Evolutionary conservation across 2,888 invertebrate species (phyloP).

Genomic region (Agriopis leucophaearia): DNA sequence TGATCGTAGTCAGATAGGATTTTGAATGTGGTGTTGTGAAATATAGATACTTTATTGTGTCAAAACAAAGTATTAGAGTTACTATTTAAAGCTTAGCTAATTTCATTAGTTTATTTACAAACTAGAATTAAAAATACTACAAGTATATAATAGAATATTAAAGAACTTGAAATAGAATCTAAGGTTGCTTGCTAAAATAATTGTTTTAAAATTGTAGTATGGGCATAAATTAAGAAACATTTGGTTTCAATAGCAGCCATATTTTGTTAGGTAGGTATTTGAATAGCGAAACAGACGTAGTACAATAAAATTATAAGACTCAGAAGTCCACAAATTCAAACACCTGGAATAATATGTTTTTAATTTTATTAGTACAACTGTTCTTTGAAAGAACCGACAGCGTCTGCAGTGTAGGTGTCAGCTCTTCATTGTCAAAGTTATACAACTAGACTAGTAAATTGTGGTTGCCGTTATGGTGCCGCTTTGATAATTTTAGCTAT

Average conservation of each 20-base stretch:
- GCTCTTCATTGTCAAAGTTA: slow-evolving; percentile 28
- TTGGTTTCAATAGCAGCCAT: neutral
- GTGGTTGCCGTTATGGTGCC: slow-evolving; percentile 24
- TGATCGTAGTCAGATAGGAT: slow-evolving; percentile 24
- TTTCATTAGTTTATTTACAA: neutral
- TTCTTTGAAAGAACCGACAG: slow-evolving; percentile 25
- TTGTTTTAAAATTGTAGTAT: too few relatives aligned
- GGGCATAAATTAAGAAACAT: neutral
- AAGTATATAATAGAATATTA: too few relatives aligned
- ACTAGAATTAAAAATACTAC: neutral
- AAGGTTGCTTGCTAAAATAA: too few relatives aligned
- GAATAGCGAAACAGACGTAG: neutral
- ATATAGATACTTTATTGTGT: slow-evolving; percentile 8
- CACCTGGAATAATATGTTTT: slow-evolving; percentile 9
- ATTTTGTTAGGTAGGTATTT: neutral
- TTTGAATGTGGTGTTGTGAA: slow-evolving; percentile 24
- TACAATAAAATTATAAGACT: slow-evolving; percentile 1
- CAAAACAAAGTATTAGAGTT: slow-evolving; percentile 1
- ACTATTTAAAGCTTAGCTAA: neutral
- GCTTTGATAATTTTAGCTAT: slow-evolving; percentile 34
- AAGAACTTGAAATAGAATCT: too few relatives aligned
- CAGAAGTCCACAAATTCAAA: slow-evolving; percentile 11
- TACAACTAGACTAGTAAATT: slow-evolving; percentile 21
- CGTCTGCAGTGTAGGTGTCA: slow-evolving; percentile 22
- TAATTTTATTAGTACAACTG: slow-evolving; percentile 29